phyloP scores from a whole-genome alignment of 2,888 invertebrate genomes.

The Hydrotaea cyrtoneurina region DNA sequence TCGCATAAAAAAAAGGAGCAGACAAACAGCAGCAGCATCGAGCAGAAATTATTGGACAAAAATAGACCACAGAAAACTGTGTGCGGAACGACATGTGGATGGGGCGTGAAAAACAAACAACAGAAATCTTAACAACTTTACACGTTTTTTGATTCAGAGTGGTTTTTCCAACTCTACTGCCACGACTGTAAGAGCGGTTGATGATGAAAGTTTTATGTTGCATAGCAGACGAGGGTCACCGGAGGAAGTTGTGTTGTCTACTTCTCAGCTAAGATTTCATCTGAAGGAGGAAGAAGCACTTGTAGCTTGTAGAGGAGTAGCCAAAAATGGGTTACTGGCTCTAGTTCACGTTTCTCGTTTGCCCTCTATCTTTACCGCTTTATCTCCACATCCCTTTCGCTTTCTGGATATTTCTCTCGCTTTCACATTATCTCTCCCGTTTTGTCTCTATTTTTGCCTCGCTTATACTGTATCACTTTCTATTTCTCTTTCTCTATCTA shows the following conservation, averaged over 20 bases:
- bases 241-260: background rate
- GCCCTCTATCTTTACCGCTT: no score
- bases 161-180: background rate
- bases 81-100: conserved; percentile 6
- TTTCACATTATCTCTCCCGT: no score
- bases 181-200: background rate
- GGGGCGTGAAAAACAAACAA: conserved; percentile 41
- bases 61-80: conserved; percentile 26
- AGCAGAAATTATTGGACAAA: conserved; percentile 8
- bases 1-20: background rate
- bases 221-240: background rate
- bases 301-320: no score
- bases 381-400: no score
- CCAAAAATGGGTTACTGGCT: no score
- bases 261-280: no score
- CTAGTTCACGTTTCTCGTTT: no score
- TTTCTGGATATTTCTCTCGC: no score
- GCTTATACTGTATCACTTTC: no score
- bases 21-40: background rate
- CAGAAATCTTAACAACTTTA: conserved; percentile 47
- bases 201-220: conserved; percentile 4
- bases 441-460: no score
- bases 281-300: no score
- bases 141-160: conserved; percentile 44
- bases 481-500: no score